These are phyloP conservation scores for Anseranas semipalmata DNA, from an alignment of 2,113 vertebrate species.

Conservation along the genomic window DNA sequence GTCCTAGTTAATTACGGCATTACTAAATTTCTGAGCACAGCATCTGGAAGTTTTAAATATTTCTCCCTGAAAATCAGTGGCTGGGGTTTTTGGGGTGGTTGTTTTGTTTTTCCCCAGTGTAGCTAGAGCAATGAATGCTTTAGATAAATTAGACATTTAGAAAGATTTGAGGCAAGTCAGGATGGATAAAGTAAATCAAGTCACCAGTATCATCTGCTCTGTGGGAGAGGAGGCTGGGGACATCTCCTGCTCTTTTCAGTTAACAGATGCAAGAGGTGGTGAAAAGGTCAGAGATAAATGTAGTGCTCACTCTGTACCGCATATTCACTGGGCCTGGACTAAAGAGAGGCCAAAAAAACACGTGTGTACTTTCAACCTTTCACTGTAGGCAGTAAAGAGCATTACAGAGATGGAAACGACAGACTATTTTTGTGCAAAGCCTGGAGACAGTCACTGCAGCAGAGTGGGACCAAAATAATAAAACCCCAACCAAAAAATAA, in stretches of 20 bases:
- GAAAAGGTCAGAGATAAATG: slow-evolving; percentile 79
- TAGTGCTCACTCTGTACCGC: slow-evolving; percentile 59
- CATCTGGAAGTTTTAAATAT: slow-evolving; percentile 25
- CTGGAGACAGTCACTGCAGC: background rate
- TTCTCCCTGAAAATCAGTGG: background rate
- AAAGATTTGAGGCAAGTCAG: slow-evolving; percentile 27
- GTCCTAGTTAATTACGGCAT: background rate
- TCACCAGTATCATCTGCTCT: slow-evolving; percentile 57
- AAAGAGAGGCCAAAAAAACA: slow-evolving; percentile 66
- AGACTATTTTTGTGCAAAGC: slow-evolving; percentile 43
- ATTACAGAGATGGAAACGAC: slow-evolving; percentile 56
- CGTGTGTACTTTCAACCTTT: slow-evolving; percentile 71
- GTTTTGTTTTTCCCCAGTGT: background rate
- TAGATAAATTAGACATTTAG: slow-evolving; percentile 12
- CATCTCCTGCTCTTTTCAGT: slow-evolving; percentile 48
- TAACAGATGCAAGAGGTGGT: slow-evolving; percentile 72
- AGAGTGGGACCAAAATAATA: slow-evolving; percentile 28
- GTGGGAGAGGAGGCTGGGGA: slow-evolving; percentile 63
- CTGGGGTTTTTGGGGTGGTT: background rate
- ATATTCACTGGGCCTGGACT: slow-evolving; percentile 63
- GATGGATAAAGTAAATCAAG: slow-evolving; percentile 53
- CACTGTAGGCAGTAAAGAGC: slow-evolving; percentile 39
- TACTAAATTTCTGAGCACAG: background rate
- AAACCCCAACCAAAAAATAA: slow-evolving; percentile 50
- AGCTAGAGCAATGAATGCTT: background rate